A percentile compares a stretch with the other conserved stretches of the same genome.
Conservation (phyloP, 2,797 vertebrate genomes). For the Myiotriccus ornatus region DNA sequence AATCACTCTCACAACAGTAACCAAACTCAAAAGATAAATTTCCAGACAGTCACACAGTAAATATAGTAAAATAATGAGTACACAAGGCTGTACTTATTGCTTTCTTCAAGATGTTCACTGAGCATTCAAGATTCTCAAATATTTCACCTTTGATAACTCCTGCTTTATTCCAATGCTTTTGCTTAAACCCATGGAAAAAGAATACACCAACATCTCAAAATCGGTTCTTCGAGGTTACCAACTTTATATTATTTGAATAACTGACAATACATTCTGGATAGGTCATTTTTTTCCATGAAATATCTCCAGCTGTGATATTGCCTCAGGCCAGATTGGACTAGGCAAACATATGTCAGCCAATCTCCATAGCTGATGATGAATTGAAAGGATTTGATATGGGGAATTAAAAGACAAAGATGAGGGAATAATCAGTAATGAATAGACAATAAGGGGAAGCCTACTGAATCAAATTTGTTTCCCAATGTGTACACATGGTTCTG, state of each 20-base stretch:
- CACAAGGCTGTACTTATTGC: not conserved
- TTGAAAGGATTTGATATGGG: not conserved
- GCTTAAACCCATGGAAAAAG: not conserved
- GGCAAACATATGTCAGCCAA: not conserved
- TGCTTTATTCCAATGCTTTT: not conserved
- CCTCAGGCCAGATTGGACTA: not conserved
- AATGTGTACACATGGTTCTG: not conserved
- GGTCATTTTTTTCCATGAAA: slow-evolving; percentile 18
- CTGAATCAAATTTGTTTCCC: not conserved
- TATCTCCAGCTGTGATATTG: slow-evolving; percentile 2
- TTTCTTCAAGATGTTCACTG: not conserved
- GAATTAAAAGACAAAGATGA: slow-evolving; percentile 45
- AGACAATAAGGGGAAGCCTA: not conserved
- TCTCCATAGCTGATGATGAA: not conserved
- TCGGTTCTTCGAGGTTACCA: not conserved
- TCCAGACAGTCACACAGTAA: not conserved
- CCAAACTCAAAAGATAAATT: not conserved
- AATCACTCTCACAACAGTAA: not conserved
- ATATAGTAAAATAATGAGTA: not conserved
- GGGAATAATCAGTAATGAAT: not conserved
- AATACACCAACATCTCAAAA: not conserved
- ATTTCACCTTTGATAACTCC: not conserved
- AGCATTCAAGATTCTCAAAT: not conserved
- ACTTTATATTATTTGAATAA: not conserved
- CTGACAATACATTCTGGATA: not conserved